These are phyloP conservation scores for Copsychus sechellarum DNA, from an alignment of 2,113 vertebrate species.

Conservation along the genomic window DNA sequence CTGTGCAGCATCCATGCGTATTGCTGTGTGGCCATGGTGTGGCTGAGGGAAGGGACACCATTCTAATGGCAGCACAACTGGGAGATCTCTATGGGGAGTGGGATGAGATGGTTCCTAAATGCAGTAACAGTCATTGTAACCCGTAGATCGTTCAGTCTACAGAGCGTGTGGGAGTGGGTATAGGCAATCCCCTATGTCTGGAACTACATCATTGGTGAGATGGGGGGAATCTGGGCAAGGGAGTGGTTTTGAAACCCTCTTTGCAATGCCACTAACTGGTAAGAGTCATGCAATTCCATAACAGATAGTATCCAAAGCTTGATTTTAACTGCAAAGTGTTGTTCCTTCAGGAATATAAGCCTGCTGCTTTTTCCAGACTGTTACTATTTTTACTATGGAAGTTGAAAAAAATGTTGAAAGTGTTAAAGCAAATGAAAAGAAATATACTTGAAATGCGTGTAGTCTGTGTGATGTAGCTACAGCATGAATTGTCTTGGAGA, in stretches of 20 bases:
- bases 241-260: background rate
- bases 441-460: background rate
- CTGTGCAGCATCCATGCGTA: no score
- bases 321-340: background rate
- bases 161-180: fast-evolving
- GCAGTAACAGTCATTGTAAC: background rate
- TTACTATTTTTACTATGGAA: background rate
- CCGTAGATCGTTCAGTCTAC: background rate
- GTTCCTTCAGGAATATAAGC: background rate
- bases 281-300: fast-evolving
- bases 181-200: background rate
- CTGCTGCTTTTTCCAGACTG: background rate
- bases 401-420: background rate
- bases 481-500: background rate
- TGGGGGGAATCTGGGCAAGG: background rate
- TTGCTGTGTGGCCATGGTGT: background rate
- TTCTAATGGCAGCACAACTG: background rate
- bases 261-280: background rate
- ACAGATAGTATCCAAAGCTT: background rate
- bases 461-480: background rate
- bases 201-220: background rate
- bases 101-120: background rate
- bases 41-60: background rate
- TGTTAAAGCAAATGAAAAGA: background rate
- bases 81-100: background rate